Base-by-base conservation (phyloP, 37 sponge, comb jelly and placozoan genomes). In the Cliona cf. orientalis region DNA sequence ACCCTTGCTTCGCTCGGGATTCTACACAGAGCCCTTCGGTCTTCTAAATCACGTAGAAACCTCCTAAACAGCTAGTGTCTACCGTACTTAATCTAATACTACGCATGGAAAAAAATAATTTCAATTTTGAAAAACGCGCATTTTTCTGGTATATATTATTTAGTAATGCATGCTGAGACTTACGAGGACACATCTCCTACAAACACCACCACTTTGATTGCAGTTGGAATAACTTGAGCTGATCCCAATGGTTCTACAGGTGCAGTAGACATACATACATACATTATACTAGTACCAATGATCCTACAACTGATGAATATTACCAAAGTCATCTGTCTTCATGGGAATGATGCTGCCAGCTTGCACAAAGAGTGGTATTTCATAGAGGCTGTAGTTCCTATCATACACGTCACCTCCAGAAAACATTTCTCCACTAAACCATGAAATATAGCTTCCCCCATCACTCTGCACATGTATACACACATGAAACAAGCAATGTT, bases 351-450 rank as follows among this genome's bases (percentile, higher is more conserved):
- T 84, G 45, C 66, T 34, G 2, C 90, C 90, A 64, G 65, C 80
- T 49, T 45, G 55, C 26, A 53, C 85, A 90, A 78, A 90, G 39
- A 90, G 66, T 26, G 90, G 85, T 39, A 90, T 90, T 69, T 90
- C 90, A 43, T 65, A 40, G 21, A 90, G 75, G 14, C 85, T 79
- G 69, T 53, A 90, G 56, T 38, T 64, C 32, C 71, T 43, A 6
- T 33, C 56, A 2, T 80, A 21, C 22, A 58, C 63, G 26, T 46
- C 36, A 25, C 75, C 71, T 31, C 85, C 86, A 40, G 11, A 43
- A 1, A 80, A 1, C 41, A 65, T 45, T 42, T 80, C 75, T 33
- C 90, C 90, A 80, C 71, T 66, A 40, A 65, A 62, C 90, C 85
- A 84, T 0, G 74, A 78, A 14, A 90, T 58, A 63, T 68, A 90